phyloP scores from a whole-genome alignment of 2,888 invertebrate species.

The Macrostomum cliftonense region DNA sequence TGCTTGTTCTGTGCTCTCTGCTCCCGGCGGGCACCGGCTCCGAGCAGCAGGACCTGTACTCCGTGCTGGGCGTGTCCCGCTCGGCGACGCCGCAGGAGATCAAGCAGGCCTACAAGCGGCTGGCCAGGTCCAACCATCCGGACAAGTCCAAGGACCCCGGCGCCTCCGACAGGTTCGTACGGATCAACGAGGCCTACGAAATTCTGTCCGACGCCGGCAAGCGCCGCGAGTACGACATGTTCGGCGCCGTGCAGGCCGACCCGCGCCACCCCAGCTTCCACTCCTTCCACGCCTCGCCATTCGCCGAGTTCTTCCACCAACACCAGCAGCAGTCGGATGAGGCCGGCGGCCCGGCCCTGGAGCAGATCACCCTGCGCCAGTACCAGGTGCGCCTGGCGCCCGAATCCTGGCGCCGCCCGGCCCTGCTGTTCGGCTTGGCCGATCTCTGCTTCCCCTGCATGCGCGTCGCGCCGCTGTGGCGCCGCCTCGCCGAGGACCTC shows the following conservation, averaged over 20 bases:
- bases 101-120: constrained; percentile 30
- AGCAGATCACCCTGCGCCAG: constrained; percentile 36
- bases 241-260: constrained; percentile 43
- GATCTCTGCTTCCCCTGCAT: constrained; percentile 86
- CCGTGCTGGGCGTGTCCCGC: constrained; percentile 21
- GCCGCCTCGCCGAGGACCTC: constrained; percentile 58
- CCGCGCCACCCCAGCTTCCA: constrained; percentile 13
- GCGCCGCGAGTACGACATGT: constrained; percentile 61
- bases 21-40: too few species aligned
- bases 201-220: constrained; percentile 65
- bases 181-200: constrained; percentile 85
- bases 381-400: constrained; percentile 69
- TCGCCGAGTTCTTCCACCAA: constrained; percentile 10
- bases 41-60: too few species aligned
- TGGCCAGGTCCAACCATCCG: constrained; percentile 57
- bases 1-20: too few species aligned
- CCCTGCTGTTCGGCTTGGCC: constrained; percentile 69
- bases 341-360: background rate
- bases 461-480: constrained; percentile 64
- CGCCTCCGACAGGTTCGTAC: constrained; percentile 71
- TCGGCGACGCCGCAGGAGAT: constrained; percentile 28
- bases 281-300: constrained; percentile 2
- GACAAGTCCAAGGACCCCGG: constrained; percentile 71
- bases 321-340: background rate
- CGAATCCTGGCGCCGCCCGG: constrained; percentile 61